Evolutionary conservation across 2,113 vertebrate species (phyloP), one percentile per base, ranked within the genome.

Genomic region (Varanus komodoensis): DNA sequence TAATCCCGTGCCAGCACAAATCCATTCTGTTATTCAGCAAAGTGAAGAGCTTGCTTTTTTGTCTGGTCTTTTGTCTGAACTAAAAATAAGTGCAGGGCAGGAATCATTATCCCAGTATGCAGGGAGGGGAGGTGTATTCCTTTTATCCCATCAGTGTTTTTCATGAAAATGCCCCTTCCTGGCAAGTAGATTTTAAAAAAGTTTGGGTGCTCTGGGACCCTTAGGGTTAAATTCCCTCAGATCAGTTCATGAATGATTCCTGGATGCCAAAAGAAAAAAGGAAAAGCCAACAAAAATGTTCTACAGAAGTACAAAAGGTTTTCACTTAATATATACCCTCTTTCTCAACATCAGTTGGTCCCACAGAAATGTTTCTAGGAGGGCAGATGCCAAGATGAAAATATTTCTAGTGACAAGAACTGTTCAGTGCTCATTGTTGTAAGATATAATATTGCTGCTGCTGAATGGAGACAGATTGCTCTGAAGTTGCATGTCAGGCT

Each of bases 401-500:
- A 71, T 85, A 32, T 85, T 90, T 54, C 75, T 2, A 3, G 57
- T 82, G 91, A 92, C 73, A 91, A 74, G 91, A 68, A 81, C 1
- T 38, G 87, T 79, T 85, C 75, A 89, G 91, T 79, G 78, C 80
- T 79, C 44, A 74, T 34, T 91, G 92, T 89, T 84, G 38, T 74
- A 84, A 61, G 75, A 81, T 14, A 84, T 64, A 78, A 80, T 81
- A 69, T 82, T 84, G 71, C 48, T 89, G 73, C 87, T 92, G 27
- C 3, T 67, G 90, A 81, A 90, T 48, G 87, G 71, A 92, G 87
- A 54, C 11, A 87, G 74, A 89, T 94, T 48, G 86, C 34, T 89
- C 61, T 87, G 17, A 81, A 89, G 83, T 82, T 89, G 71, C 48
- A 91, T 38, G 83, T 52, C 34, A 69, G 34, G 1, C 67, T 86